phyloP scores from a whole-genome alignment of 2,113 vertebrate species.

The Trogon surrucura region DNA sequence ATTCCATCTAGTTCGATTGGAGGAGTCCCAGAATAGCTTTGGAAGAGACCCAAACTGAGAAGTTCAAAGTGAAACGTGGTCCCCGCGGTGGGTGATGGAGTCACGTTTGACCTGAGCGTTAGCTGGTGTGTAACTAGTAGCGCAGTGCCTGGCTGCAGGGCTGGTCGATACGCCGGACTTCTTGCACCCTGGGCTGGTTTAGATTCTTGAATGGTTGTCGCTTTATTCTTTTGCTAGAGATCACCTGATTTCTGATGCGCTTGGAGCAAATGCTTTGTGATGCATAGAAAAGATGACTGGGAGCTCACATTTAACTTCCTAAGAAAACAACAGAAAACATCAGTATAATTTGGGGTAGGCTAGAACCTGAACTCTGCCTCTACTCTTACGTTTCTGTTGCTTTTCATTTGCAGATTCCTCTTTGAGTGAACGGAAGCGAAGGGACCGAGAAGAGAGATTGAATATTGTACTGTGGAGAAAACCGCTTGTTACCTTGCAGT shows the following conservation, averaged over 20 bases:
- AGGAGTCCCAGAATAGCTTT: conserved; percentile 31
- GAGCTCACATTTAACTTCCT: neutral
- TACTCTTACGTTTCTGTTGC: neutral
- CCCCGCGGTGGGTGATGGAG: neutral
- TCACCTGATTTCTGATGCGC: neutral
- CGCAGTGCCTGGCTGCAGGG: neutral
- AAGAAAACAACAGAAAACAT: neutral
- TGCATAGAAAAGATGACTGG: neutral
- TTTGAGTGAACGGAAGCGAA: conserved; percentile 83
- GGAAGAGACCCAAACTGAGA: neutral
- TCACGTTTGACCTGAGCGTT: neutral
- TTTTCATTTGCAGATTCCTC: conserved; percentile 79
- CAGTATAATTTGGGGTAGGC: neutral
- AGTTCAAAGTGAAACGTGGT: neutral
- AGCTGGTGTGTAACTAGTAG: neutral
- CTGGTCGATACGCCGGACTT: neutral
- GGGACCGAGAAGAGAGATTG: conserved; percentile 88
- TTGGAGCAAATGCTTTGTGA: neutral
- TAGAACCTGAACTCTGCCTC: neutral
- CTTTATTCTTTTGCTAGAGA: neutral
- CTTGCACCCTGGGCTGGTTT: neutral
- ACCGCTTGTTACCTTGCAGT: conserved; percentile 90
- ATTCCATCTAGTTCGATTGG: neutral
- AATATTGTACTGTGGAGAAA: conserved; percentile 93
- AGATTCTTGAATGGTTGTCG: neutral